Evolutionary conservation across 2,888 invertebrate species (phyloP), one percentile per base, ranked within the genome.

Genomic region (Cyrtodaria siliqua): DNA sequence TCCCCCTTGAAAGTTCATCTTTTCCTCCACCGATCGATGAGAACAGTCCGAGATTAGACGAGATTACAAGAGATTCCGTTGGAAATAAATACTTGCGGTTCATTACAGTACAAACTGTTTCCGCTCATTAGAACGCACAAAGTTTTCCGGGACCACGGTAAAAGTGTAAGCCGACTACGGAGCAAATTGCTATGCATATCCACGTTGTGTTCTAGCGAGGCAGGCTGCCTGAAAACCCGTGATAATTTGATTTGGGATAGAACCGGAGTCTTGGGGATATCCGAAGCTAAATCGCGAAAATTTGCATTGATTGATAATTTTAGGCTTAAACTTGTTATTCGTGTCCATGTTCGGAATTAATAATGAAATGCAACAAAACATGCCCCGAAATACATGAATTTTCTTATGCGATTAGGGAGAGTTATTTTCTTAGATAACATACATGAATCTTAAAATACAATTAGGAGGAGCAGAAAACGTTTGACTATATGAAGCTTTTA

Each of bases 231-330:
- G 50, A 63, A 57, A 56, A 40, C 47, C 38, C n/a, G 56, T 59
- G 52, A 68, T 78, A 78, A 78, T 78, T 78, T 55, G 68, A 78
- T 78, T 78, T 78, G 63, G 69, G 60, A 55, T 33, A 55, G 53
- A 53, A 68, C 60, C 50, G 53, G 72, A 73, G 72, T 68, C 72
- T 20, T 49, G 78, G 78, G 78, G 72, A 72, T 64, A 69, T 63
- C 64, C 78, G 29, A 60, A 50, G 63, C 63, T 50, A 53, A 52
- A 52, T 60, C 53, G 63, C 72, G 50, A 50, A 63, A 64, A 64
- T 69, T 72, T 69, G 56, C 72, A 78, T 78, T 69, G 78, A 78
- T 78, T 68, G 49, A 63, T 47, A 63, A 60, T 60, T 72, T 12
- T 68, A 60, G 56, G 63, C 62, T 47, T 78, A 78, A 78, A 72